These are phyloP conservation scores for Conops quadrifasciatus DNA, from an alignment of 2,888 invertebrate species.

Conservation along the genomic window DNA sequence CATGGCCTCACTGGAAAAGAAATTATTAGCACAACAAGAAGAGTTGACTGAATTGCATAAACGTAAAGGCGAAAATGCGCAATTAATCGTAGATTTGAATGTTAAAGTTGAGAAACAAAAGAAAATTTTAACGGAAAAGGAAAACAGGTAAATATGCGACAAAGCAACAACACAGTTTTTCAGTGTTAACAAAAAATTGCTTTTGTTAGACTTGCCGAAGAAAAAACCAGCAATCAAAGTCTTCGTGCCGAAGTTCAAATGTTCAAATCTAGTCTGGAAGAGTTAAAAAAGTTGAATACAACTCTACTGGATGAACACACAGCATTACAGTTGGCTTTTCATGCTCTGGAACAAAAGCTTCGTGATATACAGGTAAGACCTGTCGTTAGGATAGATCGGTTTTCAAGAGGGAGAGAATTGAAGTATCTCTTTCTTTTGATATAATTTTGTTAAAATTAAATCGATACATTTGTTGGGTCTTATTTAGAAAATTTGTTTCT, in stretches of 20 bases:
- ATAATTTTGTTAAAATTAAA: slow-evolving; percentile 1
- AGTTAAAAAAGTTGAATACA: slow-evolving; percentile 85
- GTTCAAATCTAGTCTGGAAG: slow-evolving; percentile 76
- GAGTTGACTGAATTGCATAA: slow-evolving; percentile 90
- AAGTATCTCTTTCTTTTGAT: too few species aligned
- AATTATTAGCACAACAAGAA: slow-evolving; percentile 86
- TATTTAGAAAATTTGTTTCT: neutral
- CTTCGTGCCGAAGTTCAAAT: slow-evolving; percentile 78
- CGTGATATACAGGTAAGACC: slow-evolving; percentile 77
- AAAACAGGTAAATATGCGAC: slow-evolving; percentile 71
- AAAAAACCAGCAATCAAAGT: slow-evolving; percentile 72
- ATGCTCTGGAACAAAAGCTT: slow-evolving; percentile 88
- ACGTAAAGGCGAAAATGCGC: slow-evolving; percentile 90
- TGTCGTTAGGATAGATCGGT: neutral
- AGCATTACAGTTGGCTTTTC: slow-evolving; percentile 90
- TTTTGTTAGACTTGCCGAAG: slow-evolving; percentile 73
- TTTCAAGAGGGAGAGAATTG: too few species aligned
- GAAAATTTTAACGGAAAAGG: slow-evolving; percentile 77
- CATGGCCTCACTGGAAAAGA: slow-evolving; percentile 83
- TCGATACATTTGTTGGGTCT: neutral
- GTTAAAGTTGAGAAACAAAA: slow-evolving; percentile 85
- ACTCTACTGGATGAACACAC: slow-evolving; percentile 93
- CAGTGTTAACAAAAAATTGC: slow-evolving; percentile 18
- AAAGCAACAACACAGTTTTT: neutral
- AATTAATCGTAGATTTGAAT: slow-evolving; percentile 91